Evolutionary conservation across 2,888 invertebrate genomes (phyloP).

Genomic region (Stenurella melanura): DNA sequence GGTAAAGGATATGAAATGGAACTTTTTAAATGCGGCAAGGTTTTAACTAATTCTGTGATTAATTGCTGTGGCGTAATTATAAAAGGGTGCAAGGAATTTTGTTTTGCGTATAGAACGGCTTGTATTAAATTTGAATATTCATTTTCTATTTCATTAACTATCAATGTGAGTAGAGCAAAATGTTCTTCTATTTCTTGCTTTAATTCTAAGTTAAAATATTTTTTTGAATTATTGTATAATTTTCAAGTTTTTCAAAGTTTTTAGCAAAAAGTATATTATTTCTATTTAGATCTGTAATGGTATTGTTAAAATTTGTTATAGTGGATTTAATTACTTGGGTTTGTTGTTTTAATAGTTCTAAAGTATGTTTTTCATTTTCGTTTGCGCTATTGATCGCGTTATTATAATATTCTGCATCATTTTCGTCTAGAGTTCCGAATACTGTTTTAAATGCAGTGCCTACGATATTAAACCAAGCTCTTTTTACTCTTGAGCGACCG

Average conservation of each 20-base stretch:
- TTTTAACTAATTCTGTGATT: slow-evolving; percentile 33
- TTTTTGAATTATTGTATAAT: slow-evolving; percentile 16
- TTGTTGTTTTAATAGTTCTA: slow-evolving; percentile 37
- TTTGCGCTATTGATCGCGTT: slow-evolving; percentile 35
- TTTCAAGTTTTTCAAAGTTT: slow-evolving; percentile 40
- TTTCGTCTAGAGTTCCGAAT: slow-evolving; percentile 26
- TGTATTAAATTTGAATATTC: too few species aligned
- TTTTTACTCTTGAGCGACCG: slow-evolving; percentile 21
- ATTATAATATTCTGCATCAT: slow-evolving; percentile 35
- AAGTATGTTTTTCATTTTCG: slow-evolving; percentile 29
- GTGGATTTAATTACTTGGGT: slow-evolving; percentile 41
- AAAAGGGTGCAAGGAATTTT: too few species aligned
- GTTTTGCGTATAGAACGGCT: too few species aligned
- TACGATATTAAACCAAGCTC: slow-evolving; percentile 41
- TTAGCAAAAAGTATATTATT: too few species aligned
- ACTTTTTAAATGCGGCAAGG: slow-evolving; percentile 11
- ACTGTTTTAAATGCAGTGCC: slow-evolving; percentile 42
- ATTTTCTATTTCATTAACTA: too few species aligned
- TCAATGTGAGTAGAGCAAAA: slow-evolving; percentile 38
- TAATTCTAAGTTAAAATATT: slow-evolving; percentile 40
- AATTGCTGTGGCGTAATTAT: slow-evolving; percentile 44
- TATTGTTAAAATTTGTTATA: slow-evolving; percentile 46
- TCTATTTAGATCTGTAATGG: slow-evolving; percentile 35
- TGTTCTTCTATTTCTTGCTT: slow-evolving; percentile 44
- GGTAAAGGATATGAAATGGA: slow-evolving; percentile 2